Conservation (phyloP, 2,888 invertebrate species). For the Cataglyphis altisquamis region DNA sequence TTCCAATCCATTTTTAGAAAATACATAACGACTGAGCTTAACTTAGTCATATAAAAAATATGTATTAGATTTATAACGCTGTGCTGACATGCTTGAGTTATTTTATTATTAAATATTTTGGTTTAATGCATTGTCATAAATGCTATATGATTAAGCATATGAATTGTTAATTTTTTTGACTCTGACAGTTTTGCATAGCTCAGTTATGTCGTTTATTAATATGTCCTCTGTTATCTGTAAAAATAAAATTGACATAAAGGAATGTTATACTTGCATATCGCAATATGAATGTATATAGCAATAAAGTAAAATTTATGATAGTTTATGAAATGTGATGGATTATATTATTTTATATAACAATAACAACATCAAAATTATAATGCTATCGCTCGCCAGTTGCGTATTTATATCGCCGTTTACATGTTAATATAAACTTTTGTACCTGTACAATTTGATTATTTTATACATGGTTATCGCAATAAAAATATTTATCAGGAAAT, state of each 20-base stretch:
- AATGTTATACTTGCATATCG: not conserved
- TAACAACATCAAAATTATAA: conserved; percentile 2
- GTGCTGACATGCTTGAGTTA: conserved; percentile 64
- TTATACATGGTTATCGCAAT: not conserved
- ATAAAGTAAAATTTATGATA: conserved; percentile 19
- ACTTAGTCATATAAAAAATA: conserved; percentile 9
- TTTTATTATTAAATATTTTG: conserved; percentile 71
- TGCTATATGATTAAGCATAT: conserved; percentile 52
- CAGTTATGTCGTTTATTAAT: not conserved
- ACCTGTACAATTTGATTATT: not conserved
- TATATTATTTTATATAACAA: conserved; percentile 8
- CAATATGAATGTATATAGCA: not conserved
- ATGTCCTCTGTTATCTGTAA: not conserved
- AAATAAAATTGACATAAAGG: conserved; percentile 2
- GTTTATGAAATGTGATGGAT: not conserved
- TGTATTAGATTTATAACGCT: conserved; percentile 54
- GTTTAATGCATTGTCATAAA: conserved; percentile 60
- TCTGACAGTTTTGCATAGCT: not conserved
- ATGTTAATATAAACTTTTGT: not conserved
- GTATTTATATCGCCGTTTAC: conserved; percentile 4
- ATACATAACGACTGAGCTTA: not conserved
- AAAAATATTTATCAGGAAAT: conserved; percentile 10
- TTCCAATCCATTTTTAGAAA: conserved; percentile 1
- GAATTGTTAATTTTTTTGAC: conserved; percentile 38
- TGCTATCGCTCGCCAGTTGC: not conserved